phyloP scores from a whole-genome alignment of 2,888 invertebrate species.

The Machimus rusticus region DNA sequence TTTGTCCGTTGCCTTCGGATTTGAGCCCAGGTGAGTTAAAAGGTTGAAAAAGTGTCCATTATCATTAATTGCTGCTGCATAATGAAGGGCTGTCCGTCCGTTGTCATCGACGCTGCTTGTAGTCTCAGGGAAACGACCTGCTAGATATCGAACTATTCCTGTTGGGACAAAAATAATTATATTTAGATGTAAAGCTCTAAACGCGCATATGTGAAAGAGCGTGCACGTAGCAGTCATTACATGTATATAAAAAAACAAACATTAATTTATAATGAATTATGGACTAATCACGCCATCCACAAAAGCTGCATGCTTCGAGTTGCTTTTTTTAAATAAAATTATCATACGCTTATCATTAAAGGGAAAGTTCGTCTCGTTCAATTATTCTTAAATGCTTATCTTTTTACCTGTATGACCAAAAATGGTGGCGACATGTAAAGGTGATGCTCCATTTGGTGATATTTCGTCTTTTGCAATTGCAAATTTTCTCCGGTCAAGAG shows the following conservation, averaged over 20 bases:
- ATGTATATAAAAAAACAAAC: too few species aligned
- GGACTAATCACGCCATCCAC: neutral
- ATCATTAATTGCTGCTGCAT: slow-evolving; percentile 83
- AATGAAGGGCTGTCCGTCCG: slow-evolving; percentile 87
- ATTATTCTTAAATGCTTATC: neutral
- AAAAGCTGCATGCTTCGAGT: neutral
- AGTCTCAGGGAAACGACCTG: slow-evolving; percentile 86
- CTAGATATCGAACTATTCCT: slow-evolving; percentile 68
- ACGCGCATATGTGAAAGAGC: neutral
- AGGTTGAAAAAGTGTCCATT: slow-evolving; percentile 89
- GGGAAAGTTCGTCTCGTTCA: neutral
- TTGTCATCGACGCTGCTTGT: slow-evolving; percentile 79
- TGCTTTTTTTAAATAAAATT: neutral
- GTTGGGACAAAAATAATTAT: neutral
- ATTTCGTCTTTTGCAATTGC: slow-evolving; percentile 86
- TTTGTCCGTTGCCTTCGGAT: slow-evolving; percentile 82
- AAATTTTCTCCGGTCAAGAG: slow-evolving; percentile 88
- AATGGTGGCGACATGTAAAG: slow-evolving; percentile 84
- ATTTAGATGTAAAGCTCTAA: neutral
- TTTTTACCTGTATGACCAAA: slow-evolving; percentile 79
- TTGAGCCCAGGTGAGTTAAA: slow-evolving; percentile 84
- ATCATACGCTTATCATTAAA: neutral
- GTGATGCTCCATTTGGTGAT: slow-evolving; percentile 84
- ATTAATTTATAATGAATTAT: neutral
- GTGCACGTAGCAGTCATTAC: too few species aligned